Base-by-base conservation (phyloP, 2,888 invertebrate genomes). In the Sussaba pulchella region DNA sequence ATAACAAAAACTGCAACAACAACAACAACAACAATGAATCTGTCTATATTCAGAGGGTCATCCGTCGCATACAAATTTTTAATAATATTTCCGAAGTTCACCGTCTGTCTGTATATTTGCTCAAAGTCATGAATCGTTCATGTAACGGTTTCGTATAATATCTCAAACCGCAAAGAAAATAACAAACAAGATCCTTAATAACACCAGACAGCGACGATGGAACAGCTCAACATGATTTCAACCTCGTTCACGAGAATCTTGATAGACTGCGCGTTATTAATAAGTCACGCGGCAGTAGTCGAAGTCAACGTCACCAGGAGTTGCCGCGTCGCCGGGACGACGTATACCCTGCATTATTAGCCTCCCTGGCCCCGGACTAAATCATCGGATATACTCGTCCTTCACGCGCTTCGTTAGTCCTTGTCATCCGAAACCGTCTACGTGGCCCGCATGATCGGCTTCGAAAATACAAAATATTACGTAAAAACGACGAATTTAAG, bases 261-360 rank as follows among this genome's bases (percentile, higher is more conserved):
- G 54, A 52, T 54, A 14, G 31, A 54, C 26, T 50, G 57, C 57
- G 57, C 36, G 57, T 59, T 59, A 36, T 59, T 31, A n/a, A n/a
- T n/a, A 19, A 36, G 36, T 9, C 36, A 6, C 12, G 10, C 9
- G 17, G 12, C 10, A n/a, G 21, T 8, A 39, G 19, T 19, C 19
- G 19, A 6, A 17, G 17, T 3, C 39, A 61, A 10, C 41, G 39
- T 61, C 61, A 61, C 19, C 61, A n/a, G n/a, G n/a, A n/a, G 61
- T 8, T 17, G 41, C 39, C 19, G 12, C 61, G 61, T 61, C 39
- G 61, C 21, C 41, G 4, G 39, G 61, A 21, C 61, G 41, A 39
- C 12, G 21, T 61, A 21, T 61, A 19, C 41, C 41, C 21, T 39
- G 61, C 39, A 61, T 61, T 61, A 61, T 61, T 61, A 61, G 61